Evolutionary conservation across 2,888 invertebrate genomes (phyloP).

Genomic region (Branchellion lobata): DNA sequence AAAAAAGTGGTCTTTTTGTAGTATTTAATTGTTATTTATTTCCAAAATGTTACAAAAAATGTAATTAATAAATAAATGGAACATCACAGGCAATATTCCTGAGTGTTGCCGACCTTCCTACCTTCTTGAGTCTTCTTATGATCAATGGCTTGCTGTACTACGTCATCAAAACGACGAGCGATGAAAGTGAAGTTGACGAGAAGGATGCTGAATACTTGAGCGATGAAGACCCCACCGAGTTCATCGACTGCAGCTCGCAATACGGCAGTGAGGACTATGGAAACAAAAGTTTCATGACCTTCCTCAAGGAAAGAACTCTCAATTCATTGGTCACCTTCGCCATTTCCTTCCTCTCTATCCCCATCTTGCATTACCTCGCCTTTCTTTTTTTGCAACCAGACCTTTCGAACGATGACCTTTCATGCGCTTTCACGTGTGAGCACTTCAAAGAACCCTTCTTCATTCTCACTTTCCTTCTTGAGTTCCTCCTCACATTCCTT

Average conservation of each 20-base stretch:
- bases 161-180: neutral
- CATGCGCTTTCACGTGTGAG: neutral
- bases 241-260: neutral
- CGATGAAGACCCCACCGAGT: no score
- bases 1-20: no score
- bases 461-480: neutral
- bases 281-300: neutral
- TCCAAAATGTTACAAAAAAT: no score
- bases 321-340: neutral
- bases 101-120: neutral
- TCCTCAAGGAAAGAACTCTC: neutral
- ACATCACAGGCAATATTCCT: neutral
- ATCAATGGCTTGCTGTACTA: slow-evolving; percentile 9
- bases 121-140: neutral
- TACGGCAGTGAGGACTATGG: neutral
- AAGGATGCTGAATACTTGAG: neutral
- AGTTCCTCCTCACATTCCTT: neutral
- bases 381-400: neutral
- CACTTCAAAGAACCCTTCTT: neutral
- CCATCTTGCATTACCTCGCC: neutral
- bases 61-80: no score
- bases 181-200: neutral
- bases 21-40: no score
- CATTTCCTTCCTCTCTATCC: neutral
- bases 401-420: neutral